phyloP scores from a whole-genome alignment of 2,113 vertebrate species.

The Daubentonia madagascariensis region DNA sequence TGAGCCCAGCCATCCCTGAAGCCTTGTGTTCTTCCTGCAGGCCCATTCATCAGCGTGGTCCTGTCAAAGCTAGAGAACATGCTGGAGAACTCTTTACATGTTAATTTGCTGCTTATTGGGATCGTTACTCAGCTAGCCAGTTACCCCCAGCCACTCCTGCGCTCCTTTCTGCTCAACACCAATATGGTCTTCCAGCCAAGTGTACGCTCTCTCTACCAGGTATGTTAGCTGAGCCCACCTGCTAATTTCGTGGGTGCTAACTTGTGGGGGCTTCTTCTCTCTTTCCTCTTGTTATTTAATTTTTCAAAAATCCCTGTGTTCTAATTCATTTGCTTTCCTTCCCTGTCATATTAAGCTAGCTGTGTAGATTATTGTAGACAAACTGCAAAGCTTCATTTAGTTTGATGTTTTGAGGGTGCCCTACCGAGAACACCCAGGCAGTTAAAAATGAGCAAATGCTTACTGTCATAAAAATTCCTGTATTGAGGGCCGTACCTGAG shows the following conservation, averaged over 20 bases:
- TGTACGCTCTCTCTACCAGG: conserved; percentile 97
- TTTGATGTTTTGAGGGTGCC: conserved; percentile 36
- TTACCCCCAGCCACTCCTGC: conserved; percentile 96
- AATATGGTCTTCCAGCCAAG: conserved; percentile 98
- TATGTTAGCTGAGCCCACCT: conserved; percentile 54
- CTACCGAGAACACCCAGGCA: conserved; percentile 40
- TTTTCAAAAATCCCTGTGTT: neutral
- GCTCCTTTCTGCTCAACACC: conserved; percentile 98
- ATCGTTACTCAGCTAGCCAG: conserved; percentile 95
- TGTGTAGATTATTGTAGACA: neutral
- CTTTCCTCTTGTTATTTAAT: neutral
- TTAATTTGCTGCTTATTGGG: conserved; percentile 95
- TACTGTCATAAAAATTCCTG: neutral
- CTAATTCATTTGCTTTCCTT: neutral
- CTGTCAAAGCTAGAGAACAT: conserved; percentile 98
- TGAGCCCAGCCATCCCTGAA: conserved; percentile 5
- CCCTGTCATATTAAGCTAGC: neutral
- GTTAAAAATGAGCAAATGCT: conserved; percentile 1
- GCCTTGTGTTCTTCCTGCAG: conserved; percentile 78
- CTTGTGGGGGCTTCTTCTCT: neutral
- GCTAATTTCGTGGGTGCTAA: neutral
- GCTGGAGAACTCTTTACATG: conserved; percentile 94
- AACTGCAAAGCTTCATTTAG: conserved; percentile 36
- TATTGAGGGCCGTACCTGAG: neutral
- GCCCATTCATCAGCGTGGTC: conserved; percentile 96